A percentile compares a stretch with the other conserved stretches of the same genome.
Conservation (phyloP, 2,888 invertebrate genomes). For the Iselma pallidipennis region DNA sequence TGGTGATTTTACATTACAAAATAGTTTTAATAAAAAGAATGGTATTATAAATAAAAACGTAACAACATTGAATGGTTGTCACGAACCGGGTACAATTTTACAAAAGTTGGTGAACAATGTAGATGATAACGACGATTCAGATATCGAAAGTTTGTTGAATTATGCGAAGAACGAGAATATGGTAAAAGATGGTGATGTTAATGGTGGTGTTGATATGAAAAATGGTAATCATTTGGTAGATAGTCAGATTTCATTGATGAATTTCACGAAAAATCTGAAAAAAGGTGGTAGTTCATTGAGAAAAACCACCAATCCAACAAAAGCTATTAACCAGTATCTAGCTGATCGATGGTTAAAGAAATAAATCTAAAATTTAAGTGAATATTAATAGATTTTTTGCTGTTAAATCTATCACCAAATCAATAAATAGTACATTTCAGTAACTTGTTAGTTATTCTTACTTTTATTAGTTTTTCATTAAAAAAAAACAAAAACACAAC, state of each 20-base stretch:
- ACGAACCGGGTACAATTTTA: constrained; percentile 41
- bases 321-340: constrained; percentile 25
- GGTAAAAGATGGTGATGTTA: constrained; percentile 1
- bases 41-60: constrained; percentile 16
- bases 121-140: constrained; percentile 30
- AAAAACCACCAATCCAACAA: constrained; percentile 17
- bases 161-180: constrained; percentile 20
- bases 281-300: constrained; percentile 8
- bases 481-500: not conserved
- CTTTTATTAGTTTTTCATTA: constrained; percentile 18
- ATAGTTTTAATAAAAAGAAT: not conserved
- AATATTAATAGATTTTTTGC: constrained; percentile 11
- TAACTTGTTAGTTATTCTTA: constrained; percentile 20
- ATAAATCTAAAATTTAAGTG: constrained; percentile 20
- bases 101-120: constrained; percentile 40
- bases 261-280: constrained; percentile 46
- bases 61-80: constrained; percentile 13
- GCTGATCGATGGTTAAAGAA: constrained; percentile 24
- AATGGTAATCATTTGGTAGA: constrained; percentile 30
- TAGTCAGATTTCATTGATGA: constrained; percentile 46
- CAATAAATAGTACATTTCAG: constrained; percentile 13
- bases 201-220: constrained; percentile 5
- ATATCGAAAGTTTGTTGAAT: constrained; percentile 33
- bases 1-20: not conserved
- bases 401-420: constrained; percentile 8